Percentiles rank a stretch among this genome's conserved stretches.
These are phyloP conservation scores for Anarsia innoxiella DNA, from an alignment of 2,888 invertebrate species.

Conservation along the genomic window DNA sequence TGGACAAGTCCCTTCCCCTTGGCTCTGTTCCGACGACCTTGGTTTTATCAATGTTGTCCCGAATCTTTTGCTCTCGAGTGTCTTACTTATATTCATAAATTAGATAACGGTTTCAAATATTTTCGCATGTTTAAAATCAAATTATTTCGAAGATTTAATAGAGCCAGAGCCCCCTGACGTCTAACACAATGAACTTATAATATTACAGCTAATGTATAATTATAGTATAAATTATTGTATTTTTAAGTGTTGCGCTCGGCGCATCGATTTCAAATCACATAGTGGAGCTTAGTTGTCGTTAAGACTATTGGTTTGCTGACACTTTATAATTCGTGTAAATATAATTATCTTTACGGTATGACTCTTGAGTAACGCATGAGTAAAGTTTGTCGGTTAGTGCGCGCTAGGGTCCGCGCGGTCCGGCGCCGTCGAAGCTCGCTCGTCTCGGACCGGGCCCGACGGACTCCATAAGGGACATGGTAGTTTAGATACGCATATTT, in stretches of 20 bases:
- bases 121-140: no score
- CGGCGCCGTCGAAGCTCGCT: conserved; percentile 15
- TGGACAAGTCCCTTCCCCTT: no score
- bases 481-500: conserved; percentile 73
- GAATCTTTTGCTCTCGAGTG: no score
- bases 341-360: conserved; percentile 69
- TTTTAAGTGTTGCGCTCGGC: conserved; percentile 61
- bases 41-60: no score
- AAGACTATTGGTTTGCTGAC: conserved; percentile 70
- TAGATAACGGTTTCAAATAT: no score
- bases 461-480: conserved; percentile 44
- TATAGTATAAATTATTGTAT: conserved; percentile 69
- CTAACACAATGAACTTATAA: conserved; percentile 36
- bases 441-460: conserved; percentile 20
- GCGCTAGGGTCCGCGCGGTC: conserved; percentile 20
- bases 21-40: no score
- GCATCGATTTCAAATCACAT: conserved; percentile 68
- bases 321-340: conserved; percentile 73
- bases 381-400: conserved; percentile 29
- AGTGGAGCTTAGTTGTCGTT: conserved; percentile 71
- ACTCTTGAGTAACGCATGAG: conserved; percentile 53
- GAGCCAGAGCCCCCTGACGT: conserved; percentile 36
- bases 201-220: conserved; percentile 35
- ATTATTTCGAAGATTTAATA: no score
- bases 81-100: no score